A percentile compares a stretch with the other conserved stretches of the same genome.
phyloP scores from a whole-genome alignment of 2,888 invertebrate species.

The Molorchus minor region DNA sequence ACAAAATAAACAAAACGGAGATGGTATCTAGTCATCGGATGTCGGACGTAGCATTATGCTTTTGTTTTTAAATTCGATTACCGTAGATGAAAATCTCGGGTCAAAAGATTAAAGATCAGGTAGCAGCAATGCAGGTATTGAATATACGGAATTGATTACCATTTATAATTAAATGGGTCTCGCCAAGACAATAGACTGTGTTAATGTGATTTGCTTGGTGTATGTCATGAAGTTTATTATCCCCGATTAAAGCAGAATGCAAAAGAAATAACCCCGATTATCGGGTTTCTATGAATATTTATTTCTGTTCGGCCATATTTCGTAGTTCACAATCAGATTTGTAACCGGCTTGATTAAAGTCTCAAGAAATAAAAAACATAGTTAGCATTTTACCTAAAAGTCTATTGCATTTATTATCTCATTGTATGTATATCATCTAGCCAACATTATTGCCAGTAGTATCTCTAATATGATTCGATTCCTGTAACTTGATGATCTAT shows the following conservation, averaged over 20 bases:
- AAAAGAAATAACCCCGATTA: slow-evolving; percentile 29
- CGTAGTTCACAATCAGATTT: slow-evolving; percentile 17
- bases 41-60: slow-evolving; percentile 2
- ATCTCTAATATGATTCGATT: too few relatives aligned
- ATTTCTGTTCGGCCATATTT: slow-evolving; percentile 20
- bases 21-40: slow-evolving; percentile 16
- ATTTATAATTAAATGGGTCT: slow-evolving; percentile 50
- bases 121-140: slow-evolving; percentile 41
- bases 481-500: too few relatives aligned
- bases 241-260: slow-evolving; percentile 33
- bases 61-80: slow-evolving; percentile 15
- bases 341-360: slow-evolving; percentile 4
- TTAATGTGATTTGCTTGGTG: slow-evolving; percentile 32
- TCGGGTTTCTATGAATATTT: slow-evolving; percentile 29
- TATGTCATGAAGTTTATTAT: slow-evolving; percentile 40
- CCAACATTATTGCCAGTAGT: too few relatives aligned
- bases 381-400: too few relatives aligned
- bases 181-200: slow-evolving; percentile 35
- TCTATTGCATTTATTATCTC: too few relatives aligned
- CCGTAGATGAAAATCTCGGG: slow-evolving; percentile 49
- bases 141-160: slow-evolving; percentile 46
- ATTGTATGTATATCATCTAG: too few relatives aligned
- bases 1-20: slow-evolving; percentile 17
- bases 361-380: too few relatives aligned
- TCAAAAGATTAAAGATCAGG: slow-evolving; percentile 60